phyloP scores from a whole-genome alignment of 2,888 invertebrate genomes.

The Ephialtes manifestator region DNA sequence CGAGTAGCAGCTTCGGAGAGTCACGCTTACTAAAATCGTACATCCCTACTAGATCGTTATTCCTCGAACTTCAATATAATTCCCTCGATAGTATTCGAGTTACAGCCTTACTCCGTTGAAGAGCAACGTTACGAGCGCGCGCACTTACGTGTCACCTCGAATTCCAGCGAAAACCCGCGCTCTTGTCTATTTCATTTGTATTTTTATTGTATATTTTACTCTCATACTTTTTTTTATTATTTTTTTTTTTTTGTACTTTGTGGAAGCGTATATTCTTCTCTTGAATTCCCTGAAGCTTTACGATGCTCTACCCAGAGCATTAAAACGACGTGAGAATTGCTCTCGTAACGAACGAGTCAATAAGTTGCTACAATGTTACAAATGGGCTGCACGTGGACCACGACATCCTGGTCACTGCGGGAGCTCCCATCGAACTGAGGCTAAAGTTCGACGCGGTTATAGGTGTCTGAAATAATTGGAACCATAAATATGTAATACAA shows the following conservation, averaged over 20 bases:
- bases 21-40: slow-evolving; percentile 61
- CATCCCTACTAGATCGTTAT: slow-evolving; percentile 58
- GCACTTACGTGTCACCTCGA: slow-evolving; percentile 43
- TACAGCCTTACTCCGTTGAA: slow-evolving; percentile 29
- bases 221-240: slow-evolving; percentile 34
- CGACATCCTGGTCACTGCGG: slow-evolving; percentile 25
- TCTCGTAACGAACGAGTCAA: slow-evolving; percentile 61
- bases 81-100: slow-evolving; percentile 50
- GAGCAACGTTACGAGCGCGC: slow-evolving; percentile 60
- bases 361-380: slow-evolving; percentile 64
- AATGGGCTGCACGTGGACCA: slow-evolving; percentile 9
- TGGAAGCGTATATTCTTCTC: slow-evolving; percentile 21
- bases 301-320: slow-evolving; percentile 57
- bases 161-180: slow-evolving; percentile 39
- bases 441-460: slow-evolving; percentile 9
- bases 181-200: slow-evolving; percentile 62
- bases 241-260: slow-evolving; percentile 18
- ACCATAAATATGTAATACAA: slow-evolving; percentile 14
- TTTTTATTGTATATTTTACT: slow-evolving; percentile 68
- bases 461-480: slow-evolving; percentile 1
- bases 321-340: slow-evolving; percentile 70
- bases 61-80: slow-evolving; percentile 70
- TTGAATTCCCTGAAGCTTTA: slow-evolving; percentile 61
- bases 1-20: slow-evolving; percentile 15
- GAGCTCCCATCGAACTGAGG: background rate